Percentiles rank a stretch among this genome's conserved stretches.
Evolutionary conservation across 2,797 vertebrate species (phyloP).

Genomic region (Danio jaintianensis): DNA sequence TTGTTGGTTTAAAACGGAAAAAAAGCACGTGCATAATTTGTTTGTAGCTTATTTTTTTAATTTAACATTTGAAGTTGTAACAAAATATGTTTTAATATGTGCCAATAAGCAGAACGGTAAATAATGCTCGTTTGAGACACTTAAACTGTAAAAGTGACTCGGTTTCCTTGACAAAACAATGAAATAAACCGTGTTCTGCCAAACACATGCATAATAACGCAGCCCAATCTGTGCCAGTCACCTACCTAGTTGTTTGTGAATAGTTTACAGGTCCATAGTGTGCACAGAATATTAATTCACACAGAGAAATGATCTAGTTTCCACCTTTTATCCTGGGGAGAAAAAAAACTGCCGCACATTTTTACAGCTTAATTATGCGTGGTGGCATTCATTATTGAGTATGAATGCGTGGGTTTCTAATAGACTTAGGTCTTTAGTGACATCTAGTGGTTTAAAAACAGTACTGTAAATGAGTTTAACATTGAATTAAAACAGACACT

Average conservation of each 20-base stretch:
- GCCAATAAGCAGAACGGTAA: neutral
- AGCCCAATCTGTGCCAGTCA: slow-evolving; percentile 29
- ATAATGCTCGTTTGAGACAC: neutral
- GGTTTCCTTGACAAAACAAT: slow-evolving; percentile 11
- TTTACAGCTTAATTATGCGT: slow-evolving; percentile 14
- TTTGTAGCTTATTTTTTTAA: neutral
- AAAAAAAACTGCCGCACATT: neutral
- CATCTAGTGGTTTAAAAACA: slow-evolving; percentile 51
- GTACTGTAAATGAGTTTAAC: slow-evolving; percentile 4
- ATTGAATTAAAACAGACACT: too few relatives aligned
- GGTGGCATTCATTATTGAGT: slow-evolving; percentile 24
- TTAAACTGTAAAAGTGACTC: neutral
- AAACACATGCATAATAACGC: slow-evolving; percentile 4
- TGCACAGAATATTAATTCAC: slow-evolving; percentile 18
- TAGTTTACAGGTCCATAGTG: slow-evolving; percentile 17
- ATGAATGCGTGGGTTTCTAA: neutral
- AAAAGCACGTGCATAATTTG: neutral
- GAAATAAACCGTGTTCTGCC: neutral
- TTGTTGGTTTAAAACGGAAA: too few relatives aligned
- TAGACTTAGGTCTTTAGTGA: slow-evolving; percentile 44
- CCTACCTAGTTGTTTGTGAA: slow-evolving; percentile 30
- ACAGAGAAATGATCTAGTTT: slow-evolving; percentile 30
- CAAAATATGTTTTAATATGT: neutral
- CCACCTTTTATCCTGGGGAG: slow-evolving; percentile 27
- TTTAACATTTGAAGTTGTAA: neutral